phyloP scores from a whole-genome alignment of 2,113 vertebrate genomes.

The Madoqua kirkii region DNA sequence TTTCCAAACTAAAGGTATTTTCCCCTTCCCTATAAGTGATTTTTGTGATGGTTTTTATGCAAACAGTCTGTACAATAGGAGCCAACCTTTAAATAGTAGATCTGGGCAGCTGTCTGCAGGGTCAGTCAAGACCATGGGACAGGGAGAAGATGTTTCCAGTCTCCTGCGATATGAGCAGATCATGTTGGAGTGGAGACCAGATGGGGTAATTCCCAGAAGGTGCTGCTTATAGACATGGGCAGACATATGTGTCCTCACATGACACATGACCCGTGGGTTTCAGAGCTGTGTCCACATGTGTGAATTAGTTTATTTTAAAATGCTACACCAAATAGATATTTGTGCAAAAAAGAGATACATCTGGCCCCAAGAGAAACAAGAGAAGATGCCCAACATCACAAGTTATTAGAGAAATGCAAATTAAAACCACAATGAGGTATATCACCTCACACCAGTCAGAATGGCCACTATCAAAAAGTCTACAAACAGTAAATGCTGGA shows the following conservation, averaged over 20 bases:
- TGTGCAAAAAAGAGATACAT: neutral
- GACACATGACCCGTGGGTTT: slow-evolving; percentile 22
- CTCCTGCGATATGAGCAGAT: neutral
- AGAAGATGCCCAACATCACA: neutral
- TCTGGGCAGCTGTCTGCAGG: neutral
- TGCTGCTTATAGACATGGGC: neutral
- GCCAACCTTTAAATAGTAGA: neutral
- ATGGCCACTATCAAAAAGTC: neutral
- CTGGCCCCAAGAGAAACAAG: neutral
- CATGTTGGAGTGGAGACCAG: neutral
- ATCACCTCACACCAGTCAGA: neutral
- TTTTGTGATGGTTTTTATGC: neutral
- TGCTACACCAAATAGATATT: neutral
- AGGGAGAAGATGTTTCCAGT: neutral
- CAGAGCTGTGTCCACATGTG: neutral
- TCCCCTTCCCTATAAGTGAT: neutral
- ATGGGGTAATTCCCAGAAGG: slow-evolving; percentile 29
- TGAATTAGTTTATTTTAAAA: slow-evolving; percentile 50
- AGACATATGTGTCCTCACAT: neutral
- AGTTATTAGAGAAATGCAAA: neutral
- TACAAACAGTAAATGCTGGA: neutral
- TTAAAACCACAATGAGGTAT: neutral
- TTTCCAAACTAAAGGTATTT: neutral
- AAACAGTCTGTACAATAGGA: neutral
- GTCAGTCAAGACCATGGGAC: neutral